Evolutionary conservation across 2,888 invertebrate genomes (phyloP), one percentile per base, ranked within the genome.

Genomic region (Troilus luridus): DNA sequence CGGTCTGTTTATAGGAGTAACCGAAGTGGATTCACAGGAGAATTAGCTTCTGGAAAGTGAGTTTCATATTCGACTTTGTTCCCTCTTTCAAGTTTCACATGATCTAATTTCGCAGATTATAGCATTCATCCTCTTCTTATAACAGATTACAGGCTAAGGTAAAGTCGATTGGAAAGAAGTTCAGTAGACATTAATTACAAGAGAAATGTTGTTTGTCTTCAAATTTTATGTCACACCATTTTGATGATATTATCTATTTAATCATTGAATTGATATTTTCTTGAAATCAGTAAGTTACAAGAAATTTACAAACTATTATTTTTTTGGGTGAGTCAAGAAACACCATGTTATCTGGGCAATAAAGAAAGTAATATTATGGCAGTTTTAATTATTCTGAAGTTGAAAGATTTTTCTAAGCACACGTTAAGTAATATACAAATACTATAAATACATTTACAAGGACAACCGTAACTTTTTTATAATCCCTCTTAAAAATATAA

Each of bases 21-120:
- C 24, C 19, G 6, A 77, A 41, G 7, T 67, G 24, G 24, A 0
- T 24, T 9, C 64, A 64, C 64, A n/a, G 24, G 14, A 8, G 67
- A 14, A 14, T 77, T 77, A 41, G 27, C 41, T 17, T 17, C 17
- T 17, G 27, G 19, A 77, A 77, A 77, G 72, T 77, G 72, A 41
- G 72, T 77, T 77, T 77, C 27, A 77, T 77, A 41, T 77, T 41
- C 19, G 41, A 77, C 72, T 77, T 77, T 12, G 11, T 9, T n/a
- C 56, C 85, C 85, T 58, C 56, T n/a, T 21, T 21, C n/a, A 54
- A 85, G 85, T 85, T 85, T 56, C n/a, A 56, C 85, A 56, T 56
- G 85, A n/a, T 56, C 85, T n/a, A 10, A 56, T 85, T 85, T 85
- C 56, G 56, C n/a, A 2, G 56, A 21, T 19, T 58, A n/a, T 12